These are phyloP conservation scores for Esox niger DNA, from an alignment of 2,113 vertebrate genomes.

Conservation along the genomic window DNA sequence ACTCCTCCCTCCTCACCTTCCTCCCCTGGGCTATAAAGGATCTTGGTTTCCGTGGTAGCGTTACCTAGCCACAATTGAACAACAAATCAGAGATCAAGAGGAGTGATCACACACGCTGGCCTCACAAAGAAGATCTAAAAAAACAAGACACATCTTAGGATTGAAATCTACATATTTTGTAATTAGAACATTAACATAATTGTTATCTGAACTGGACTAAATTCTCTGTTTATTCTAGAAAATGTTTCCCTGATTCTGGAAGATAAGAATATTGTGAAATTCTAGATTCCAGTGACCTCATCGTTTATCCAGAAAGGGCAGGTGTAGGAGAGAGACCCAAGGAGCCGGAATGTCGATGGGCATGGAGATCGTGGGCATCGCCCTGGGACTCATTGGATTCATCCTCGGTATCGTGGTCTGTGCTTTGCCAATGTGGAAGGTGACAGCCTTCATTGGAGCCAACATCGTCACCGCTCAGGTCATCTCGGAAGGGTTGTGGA, in stretches of 20 bases:
- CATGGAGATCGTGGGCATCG: slow-evolving; percentile 74
- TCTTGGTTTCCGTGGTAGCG: slow-evolving; percentile 53
- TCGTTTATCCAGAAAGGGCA: not conserved
- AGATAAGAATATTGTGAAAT: too few species aligned
- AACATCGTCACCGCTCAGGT: slow-evolving; percentile 75
- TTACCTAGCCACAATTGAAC: slow-evolving; percentile 40
- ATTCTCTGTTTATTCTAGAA: not conserved
- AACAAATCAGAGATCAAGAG: slow-evolving; percentile 14
- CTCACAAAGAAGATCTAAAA: slow-evolving; percentile 11
- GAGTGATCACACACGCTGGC: not conserved
- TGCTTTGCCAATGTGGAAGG: slow-evolving; percentile 75
- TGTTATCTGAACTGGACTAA: not conserved
- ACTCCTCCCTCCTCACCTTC: slow-evolving; percentile 48
- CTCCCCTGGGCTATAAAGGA: slow-evolving; percentile 64
- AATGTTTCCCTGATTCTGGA: not conserved
- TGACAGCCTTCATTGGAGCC: slow-evolving; percentile 70
- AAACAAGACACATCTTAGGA: not conserved
- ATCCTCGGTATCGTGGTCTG: slow-evolving; percentile 67
- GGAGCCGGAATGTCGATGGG: slow-evolving; percentile 71
- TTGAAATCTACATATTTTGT: not conserved
- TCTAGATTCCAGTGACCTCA: not conserved
- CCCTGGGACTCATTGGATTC: slow-evolving; percentile 71
- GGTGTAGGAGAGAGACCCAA: not conserved
- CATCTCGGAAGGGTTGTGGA: slow-evolving; percentile 77
- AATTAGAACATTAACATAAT: not conserved